Base-by-base conservation (phyloP, 1,140 invertebrate genomes). In the Drosophila lacertosa region DNA sequence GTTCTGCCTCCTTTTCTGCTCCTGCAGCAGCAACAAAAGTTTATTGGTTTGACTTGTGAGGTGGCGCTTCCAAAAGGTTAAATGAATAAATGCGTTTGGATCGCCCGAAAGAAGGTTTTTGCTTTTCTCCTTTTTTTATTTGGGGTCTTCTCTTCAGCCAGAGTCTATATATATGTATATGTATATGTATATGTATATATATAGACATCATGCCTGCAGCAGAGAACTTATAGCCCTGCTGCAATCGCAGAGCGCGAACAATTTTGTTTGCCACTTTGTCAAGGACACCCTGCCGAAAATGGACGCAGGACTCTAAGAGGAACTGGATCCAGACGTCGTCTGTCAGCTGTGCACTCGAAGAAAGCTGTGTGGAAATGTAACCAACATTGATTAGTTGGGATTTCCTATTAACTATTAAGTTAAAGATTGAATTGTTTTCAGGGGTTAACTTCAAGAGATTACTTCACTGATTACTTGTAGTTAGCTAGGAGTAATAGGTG, bases 21-120 rank as follows among this genome's bases (percentile, higher is more conserved):
- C 42, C 26, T 13, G 20, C 33, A 51, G 29, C 40, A 44, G 60
- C 67, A 71, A 70, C 68, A 62, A 62, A 72, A 72, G 60, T 75
- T 75, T 75, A 75, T 75, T 75, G 73, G 62, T 72, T 75, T 67
- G 73, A 75, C 68, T 74, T 63, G 65, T 69, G 58, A 69, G 45
- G 70, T 62, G 54, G 70, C 68, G 54, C 60, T 58, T 67, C 66
- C n/a, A 45, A 65, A 71, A 74, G 68, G 65, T 73, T 62, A 69
- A 69, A 68, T 69, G 70, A 69, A 73, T 69, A 73, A 73, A 58
- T 73, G 64, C 65, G 70, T 57, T 68, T 55, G 47, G 39, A n/a
- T 50, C n/a, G n/a, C n/a, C n/a, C n/a, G n/a, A n/a, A n/a, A n/a
- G 11, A 6, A 7, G 9, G 20, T 18, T 22, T 26, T 24, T 47